A percentile compares a stretch with the other conserved stretches of the same genome.
These are phyloP conservation scores for Lemur catta DNA, from an alignment of 2,797 vertebrate genomes.

Conservation along the genomic window DNA sequence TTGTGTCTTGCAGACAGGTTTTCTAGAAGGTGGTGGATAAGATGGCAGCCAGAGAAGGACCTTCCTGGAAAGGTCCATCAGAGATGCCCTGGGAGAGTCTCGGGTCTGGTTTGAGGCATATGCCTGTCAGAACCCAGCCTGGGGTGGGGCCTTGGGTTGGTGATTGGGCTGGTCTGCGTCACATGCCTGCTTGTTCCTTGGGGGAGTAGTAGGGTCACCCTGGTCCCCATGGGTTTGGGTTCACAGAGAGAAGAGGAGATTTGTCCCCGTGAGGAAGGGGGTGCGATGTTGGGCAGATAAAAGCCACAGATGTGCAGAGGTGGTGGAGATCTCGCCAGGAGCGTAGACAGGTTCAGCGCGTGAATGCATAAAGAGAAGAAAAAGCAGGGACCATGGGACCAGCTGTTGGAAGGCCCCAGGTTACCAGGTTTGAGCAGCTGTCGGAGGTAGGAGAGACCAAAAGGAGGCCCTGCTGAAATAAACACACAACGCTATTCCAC, in stretches of 20 bases:
- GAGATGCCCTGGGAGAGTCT: not conserved
- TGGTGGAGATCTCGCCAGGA: not conserved
- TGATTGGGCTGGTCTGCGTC: not conserved
- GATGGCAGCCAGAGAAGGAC: not conserved
- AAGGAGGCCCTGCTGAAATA: not conserved
- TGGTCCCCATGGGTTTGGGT: not conserved
- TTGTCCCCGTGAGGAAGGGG: not conserved
- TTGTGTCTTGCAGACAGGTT: rapidly evolving
- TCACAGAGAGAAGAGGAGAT: not conserved
- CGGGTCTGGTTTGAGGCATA: not conserved
- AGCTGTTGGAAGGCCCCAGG: not conserved
- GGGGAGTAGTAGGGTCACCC: not conserved
- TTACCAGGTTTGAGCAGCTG: not conserved
- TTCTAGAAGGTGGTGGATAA: not conserved
- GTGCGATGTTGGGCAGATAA: not conserved
- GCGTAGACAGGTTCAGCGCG: not conserved
- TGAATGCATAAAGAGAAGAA: not conserved
- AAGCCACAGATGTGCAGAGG: not conserved
- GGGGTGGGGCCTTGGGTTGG: not conserved
- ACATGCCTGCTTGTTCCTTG: not conserved
- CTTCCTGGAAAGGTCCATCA: not conserved
- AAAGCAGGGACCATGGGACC: not conserved
- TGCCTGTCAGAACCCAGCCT: not conserved
- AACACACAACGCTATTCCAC: not conserved
- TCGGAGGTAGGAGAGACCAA: not conserved